These are phyloP conservation scores for Eleutherodactylus coqui DNA, from an alignment of 2,797 vertebrate species.

Conservation along the genomic window DNA sequence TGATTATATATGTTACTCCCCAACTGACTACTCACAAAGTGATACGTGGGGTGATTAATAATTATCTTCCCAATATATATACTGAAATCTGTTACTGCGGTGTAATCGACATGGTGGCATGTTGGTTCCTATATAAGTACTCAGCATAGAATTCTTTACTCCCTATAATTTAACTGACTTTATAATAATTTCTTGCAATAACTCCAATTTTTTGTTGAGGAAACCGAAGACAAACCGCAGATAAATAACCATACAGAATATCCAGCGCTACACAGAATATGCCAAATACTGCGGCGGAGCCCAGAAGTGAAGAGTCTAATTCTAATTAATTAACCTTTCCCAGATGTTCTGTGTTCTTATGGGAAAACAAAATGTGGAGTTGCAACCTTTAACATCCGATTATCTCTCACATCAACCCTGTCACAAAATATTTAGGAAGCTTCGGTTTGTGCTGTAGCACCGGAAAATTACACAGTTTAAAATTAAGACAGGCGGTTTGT, in stretches of 20 bases:
- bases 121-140: background rate
- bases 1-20: too few relatives aligned
- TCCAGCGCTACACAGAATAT: background rate
- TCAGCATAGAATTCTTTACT: background rate
- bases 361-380: slow-evolving; percentile 46
- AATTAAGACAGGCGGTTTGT: background rate
- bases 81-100: too few relatives aligned
- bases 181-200: background rate
- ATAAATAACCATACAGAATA: background rate
- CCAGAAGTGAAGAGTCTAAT: slow-evolving; percentile 32
- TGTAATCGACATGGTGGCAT: too few relatives aligned
- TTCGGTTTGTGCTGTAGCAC: background rate
- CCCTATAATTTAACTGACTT: background rate
- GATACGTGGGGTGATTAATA: too few relatives aligned
- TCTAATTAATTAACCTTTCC: slow-evolving; percentile 52
- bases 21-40: too few relatives aligned
- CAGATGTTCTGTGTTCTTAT: slow-evolving; percentile 32
- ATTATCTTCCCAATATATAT: too few relatives aligned
- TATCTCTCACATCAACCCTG: slow-evolving; percentile 37
- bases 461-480: background rate
- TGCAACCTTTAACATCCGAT: slow-evolving; percentile 49
- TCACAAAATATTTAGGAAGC: slow-evolving; percentile 25
- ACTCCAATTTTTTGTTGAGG: background rate
- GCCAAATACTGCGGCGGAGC: slow-evolving; percentile 14
- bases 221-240: background rate